Evolutionary conservation across 1,140 invertebrate genomes (phyloP), one percentile per base, ranked within the genome.

Genomic region (Drosophila miranda): DNA sequence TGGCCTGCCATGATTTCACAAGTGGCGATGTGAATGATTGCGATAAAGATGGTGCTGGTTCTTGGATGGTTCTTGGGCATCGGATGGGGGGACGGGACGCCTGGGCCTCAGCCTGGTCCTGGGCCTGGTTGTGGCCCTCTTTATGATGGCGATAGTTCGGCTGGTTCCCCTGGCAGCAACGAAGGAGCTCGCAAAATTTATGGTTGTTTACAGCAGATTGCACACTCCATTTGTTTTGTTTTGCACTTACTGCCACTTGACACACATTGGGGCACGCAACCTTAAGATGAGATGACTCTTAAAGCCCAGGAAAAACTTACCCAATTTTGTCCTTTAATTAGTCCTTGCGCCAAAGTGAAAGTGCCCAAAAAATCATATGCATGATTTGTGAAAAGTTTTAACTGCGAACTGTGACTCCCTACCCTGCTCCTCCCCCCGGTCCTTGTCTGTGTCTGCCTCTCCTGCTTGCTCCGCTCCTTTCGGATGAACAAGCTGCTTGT

Each of bases 221-320:
- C 82, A 87, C 82, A 87, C 82, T 80, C 82, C 82, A 87, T 87
- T 87, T 87, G 82, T 80, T 87, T 87, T 87, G 76, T 88, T 86
- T 87, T 82, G 82, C 63, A 77, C 82, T 80, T 67, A 73, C 72
- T 64, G 67, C 68, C 82, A 86, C 82, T 86, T 87, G 77, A 87
- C 81, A 86, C 73, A 86, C 66, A 66, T 76, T 51, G 53, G 48
- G 70, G 54, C 67, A 44, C 51, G 30, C 42, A 52, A 56, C 76
- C 68, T 78, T 69, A 44, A 64, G 55, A 49, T 45, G 49, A 61
- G 34, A 49, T 72, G 56, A 72, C 68, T 62, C 57, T 72, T 55
- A 53, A 62, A 61, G 61, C 13, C 41, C 14, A 38, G 50, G 41
- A 62, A 57, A 62, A 66, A 68, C 64, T 68, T 61, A 56, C 66